Percentiles rank a stretch among this genome's conserved stretches.
These are phyloP conservation scores for Oeneis ivallda DNA, from an alignment of 2,888 invertebrate genomes.

Conservation along the genomic window DNA sequence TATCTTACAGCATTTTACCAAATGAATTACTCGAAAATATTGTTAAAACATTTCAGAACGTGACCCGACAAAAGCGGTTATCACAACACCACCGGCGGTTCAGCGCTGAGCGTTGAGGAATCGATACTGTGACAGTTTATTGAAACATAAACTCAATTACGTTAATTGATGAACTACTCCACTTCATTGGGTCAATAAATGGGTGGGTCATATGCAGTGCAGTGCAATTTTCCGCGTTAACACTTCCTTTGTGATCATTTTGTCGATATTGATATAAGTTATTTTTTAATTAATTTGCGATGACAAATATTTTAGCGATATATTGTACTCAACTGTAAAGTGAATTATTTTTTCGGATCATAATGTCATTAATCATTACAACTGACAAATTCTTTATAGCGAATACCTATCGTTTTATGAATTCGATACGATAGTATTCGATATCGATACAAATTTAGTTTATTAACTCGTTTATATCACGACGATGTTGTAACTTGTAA, in stretches of 20 bases:
- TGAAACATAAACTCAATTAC: slow-evolving; percentile 37
- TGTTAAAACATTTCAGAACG: slow-evolving; percentile 16
- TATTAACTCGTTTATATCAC: too few relatives aligned
- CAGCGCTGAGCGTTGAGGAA: slow-evolving; percentile 15
- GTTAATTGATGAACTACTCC: slow-evolving; percentile 36
- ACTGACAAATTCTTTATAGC: neutral
- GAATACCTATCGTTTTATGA: neutral
- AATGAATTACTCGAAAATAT: slow-evolving; percentile 6
- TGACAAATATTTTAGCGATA: slow-evolving; percentile 1
- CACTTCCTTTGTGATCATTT: slow-evolving; percentile 21
- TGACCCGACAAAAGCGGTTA: slow-evolving; percentile 18
- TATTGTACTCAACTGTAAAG: neutral
- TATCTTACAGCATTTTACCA: neutral
- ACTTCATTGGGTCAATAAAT: slow-evolving; percentile 33
- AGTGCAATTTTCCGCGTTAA: slow-evolving; percentile 24
- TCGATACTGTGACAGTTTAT: slow-evolving; percentile 35
- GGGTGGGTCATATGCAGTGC: slow-evolving; percentile 14
- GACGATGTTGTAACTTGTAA: too few relatives aligned
- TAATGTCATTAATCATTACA: neutral
- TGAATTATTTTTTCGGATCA: neutral
- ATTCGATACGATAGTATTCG: too few relatives aligned
- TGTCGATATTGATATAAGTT: slow-evolving; percentile 11
- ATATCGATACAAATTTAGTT: too few relatives aligned
- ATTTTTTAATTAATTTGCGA: slow-evolving; percentile 10
- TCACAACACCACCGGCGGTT: slow-evolving; percentile 14